phyloP scores from a whole-genome alignment of 2,888 invertebrate genomes.

The Andrena dorsata region DNA sequence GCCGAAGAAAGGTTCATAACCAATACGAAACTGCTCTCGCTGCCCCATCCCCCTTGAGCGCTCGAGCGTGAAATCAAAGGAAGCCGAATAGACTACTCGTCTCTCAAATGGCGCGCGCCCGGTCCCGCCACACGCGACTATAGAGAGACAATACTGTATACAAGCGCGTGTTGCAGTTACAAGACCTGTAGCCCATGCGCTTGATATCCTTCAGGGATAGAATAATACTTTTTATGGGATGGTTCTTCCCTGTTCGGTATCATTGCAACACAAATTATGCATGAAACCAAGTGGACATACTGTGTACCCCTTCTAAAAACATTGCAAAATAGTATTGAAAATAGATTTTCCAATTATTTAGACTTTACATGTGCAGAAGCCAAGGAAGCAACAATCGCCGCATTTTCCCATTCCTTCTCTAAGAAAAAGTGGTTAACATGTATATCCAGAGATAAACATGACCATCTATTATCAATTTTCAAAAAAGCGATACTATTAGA shows the following conservation, averaged over 20 bases:
- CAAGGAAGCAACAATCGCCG: not conserved
- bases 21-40: too few relatives aligned
- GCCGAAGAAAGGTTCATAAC: too few relatives aligned
- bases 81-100: too few relatives aligned
- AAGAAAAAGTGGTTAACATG: not conserved
- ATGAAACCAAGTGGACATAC: not conserved
- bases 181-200: not conserved
- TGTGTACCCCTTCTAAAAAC: not conserved
- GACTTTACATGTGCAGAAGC: not conserved
- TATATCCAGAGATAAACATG: too few relatives aligned
- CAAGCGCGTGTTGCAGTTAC: not conserved
- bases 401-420: not conserved
- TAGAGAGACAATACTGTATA: too few relatives aligned
- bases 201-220: not conserved
- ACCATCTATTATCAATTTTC: too few relatives aligned
- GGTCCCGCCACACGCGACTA: too few relatives aligned
- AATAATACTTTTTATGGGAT: not conserved
- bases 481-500: too few relatives aligned
- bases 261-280: not conserved
- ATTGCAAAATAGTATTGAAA: not conserved
- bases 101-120: too few relatives aligned
- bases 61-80: too few relatives aligned
- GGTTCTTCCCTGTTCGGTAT: not conserved
- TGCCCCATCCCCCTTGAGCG: too few relatives aligned
- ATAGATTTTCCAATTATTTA: not conserved